These are phyloP conservation scores for Malacoraja senta DNA, from an alignment of 2,797 vertebrate species.

Conservation along the genomic window DNA sequence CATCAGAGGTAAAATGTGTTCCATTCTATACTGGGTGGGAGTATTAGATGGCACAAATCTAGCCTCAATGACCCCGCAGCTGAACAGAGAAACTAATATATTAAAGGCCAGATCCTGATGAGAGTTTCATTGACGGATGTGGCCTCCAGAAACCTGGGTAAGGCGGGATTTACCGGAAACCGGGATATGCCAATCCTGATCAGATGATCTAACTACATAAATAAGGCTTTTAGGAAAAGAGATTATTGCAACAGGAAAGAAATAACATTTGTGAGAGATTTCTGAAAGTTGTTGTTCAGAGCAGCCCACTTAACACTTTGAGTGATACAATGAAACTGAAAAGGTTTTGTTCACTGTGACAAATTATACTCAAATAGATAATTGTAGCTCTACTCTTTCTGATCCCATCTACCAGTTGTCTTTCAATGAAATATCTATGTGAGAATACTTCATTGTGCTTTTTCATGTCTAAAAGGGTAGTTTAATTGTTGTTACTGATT, in stretches of 20 bases:
- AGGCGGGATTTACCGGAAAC: neutral
- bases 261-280: neutral
- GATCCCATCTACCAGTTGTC: neutral
- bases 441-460: neutral
- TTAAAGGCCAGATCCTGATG: too few relatives aligned
- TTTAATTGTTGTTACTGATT: neutral
- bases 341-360: neutral
- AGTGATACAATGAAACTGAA: slow-evolving; percentile 1
- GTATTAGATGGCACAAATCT: neutral
- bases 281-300: neutral
- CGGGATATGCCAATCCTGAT: neutral
- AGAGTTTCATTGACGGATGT: too few relatives aligned
- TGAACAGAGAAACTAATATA: neutral
- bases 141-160: neutral
- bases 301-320: neutral
- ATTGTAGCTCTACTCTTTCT: neutral
- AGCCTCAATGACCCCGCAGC: too few relatives aligned
- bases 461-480: neutral
- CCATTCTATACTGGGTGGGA: neutral
- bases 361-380: slow-evolving; percentile 19
- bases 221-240: neutral
- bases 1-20: neutral
- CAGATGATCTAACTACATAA: neutral
- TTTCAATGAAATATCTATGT: neutral
- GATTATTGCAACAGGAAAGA: neutral